Evolutionary conservation across 2,888 invertebrate species (phyloP).

Genomic region (Chymomyza caudatula): DNA sequence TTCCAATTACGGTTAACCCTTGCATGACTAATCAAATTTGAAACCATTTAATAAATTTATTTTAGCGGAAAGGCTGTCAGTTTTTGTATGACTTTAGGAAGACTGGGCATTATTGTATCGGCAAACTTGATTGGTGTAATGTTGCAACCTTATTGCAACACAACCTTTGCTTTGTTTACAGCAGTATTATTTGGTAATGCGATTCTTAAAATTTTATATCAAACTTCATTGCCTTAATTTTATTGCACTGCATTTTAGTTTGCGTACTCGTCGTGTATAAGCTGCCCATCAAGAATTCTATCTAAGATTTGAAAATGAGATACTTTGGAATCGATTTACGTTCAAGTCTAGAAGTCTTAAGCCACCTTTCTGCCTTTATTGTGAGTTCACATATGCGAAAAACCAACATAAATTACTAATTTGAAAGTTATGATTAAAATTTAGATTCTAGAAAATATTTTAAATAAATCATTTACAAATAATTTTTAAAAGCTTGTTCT

Average conservation of each 20-base stretch:
- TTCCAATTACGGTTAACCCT: no score
- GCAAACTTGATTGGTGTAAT: conserved; percentile 67
- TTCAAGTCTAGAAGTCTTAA: no score
- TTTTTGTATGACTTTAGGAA: conserved; percentile 63
- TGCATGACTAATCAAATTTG: no score
- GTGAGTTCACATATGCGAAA: no score
- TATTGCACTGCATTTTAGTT: neutral
- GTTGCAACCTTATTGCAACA: conserved; percentile 60
- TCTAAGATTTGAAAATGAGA: conserved; percentile 9
- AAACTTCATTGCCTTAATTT: neutral
- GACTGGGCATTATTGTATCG: conserved; percentile 66
- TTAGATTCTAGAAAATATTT: no score
- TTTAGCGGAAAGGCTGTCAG: conserved; percentile 71
- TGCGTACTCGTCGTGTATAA: conserved; percentile 56
- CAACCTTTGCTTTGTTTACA: conserved; percentile 64
- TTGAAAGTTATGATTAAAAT: no score
- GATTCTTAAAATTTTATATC: neutral
- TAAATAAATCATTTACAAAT: no score
- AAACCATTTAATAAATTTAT: neutral
- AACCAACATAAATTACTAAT: no score
- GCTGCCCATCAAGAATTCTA: conserved; percentile 61
- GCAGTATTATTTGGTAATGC: conserved; percentile 55
- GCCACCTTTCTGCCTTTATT: no score
- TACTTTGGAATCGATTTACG: no score
- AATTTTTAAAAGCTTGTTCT: no score